phyloP scores from a whole-genome alignment of 2,888 invertebrate species.

The Polydrusus cervinus region DNA sequence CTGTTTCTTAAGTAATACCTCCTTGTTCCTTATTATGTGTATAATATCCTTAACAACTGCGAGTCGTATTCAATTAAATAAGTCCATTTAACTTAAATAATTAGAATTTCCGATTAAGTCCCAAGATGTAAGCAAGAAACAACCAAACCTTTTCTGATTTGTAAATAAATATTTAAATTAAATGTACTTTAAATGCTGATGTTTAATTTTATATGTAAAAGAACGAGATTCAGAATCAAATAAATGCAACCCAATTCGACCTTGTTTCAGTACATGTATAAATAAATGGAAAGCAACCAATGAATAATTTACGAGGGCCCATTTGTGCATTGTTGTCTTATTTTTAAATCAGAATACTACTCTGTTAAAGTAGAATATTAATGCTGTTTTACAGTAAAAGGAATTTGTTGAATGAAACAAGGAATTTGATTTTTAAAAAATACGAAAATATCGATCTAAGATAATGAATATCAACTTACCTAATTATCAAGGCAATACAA shows the following conservation, averaged over 20 bases:
- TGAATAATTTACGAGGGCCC: slow-evolving; percentile 31
- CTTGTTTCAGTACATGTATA: slow-evolving; percentile 29
- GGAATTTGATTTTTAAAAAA: neutral
- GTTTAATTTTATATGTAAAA: slow-evolving; percentile 9
- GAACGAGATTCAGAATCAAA: neutral
- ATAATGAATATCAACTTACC: no score
- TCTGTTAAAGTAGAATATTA: slow-evolving; percentile 28
- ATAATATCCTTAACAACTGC: no score
- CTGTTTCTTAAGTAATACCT: no score
- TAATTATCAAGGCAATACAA: no score
- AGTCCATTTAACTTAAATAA: no score
- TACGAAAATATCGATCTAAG: no score
- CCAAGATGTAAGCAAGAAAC: no score
- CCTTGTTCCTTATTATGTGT: no score
- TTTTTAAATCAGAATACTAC: slow-evolving; percentile 24
- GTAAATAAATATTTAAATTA: neutral
- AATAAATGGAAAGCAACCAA: slow-evolving; percentile 28
- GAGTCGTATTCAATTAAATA: neutral
- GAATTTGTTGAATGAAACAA: no score
- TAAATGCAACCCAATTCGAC: slow-evolving; percentile 24
- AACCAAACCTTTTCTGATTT: no score
- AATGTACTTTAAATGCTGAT: neutral
- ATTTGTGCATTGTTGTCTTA: slow-evolving; percentile 15
- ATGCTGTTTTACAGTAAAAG: neutral
- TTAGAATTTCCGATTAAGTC: no score